Conservation (phyloP, 2,113 vertebrate species). For the Festucalex cinctus region DNA sequence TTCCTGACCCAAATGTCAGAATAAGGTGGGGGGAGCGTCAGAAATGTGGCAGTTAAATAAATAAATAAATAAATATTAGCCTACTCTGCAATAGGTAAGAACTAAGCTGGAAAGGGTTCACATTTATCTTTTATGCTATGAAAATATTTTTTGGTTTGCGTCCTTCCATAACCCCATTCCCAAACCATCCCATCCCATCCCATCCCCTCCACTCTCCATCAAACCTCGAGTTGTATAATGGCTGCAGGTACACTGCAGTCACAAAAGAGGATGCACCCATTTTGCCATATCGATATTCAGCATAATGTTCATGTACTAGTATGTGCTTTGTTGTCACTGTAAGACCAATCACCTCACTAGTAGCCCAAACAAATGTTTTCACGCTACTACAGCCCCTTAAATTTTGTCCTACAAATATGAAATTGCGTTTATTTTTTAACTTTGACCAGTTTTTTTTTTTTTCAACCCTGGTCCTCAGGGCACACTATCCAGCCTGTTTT, state of each 20-base stretch:
- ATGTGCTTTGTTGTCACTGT: background rate
- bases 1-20: background rate
- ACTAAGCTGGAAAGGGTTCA: too few species aligned
- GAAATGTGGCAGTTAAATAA: too few species aligned
- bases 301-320: background rate
- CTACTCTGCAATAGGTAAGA: too few species aligned
- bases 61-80: too few species aligned
- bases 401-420: background rate
- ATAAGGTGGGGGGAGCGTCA: background rate
- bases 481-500: too few species aligned
- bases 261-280: background rate
- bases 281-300: background rate
- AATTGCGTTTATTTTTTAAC: background rate
- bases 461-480: too few species aligned
- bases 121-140: background rate
- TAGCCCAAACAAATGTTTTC: background rate
- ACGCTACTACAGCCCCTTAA: background rate
- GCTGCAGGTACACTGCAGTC: constrained; percentile 41
- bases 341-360: background rate
- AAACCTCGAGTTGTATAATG: constrained; percentile 2
- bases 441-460: too few species aligned
- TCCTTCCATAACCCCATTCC: background rate
- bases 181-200: background rate
- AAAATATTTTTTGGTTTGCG: background rate
- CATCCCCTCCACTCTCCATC: too few species aligned